These are phyloP conservation scores for Endomychus coccineus DNA, from an alignment of 2,888 invertebrate genomes.

Conservation along the genomic window DNA sequence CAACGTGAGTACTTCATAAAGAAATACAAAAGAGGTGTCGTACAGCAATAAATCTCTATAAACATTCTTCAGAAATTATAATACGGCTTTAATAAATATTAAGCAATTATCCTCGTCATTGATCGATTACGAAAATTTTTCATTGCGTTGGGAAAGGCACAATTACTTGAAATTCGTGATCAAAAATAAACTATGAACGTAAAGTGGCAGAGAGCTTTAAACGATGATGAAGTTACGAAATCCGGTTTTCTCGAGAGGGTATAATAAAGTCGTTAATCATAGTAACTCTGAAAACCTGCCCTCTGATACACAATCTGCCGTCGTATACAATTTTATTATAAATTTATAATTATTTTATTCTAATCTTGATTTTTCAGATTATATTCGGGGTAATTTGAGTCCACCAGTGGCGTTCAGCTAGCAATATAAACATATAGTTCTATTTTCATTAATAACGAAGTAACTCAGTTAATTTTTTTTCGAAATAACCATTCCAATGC, in stretches of 20 bases:
- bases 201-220: slow-evolving; percentile 22
- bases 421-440: no score
- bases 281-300: slow-evolving; percentile 38
- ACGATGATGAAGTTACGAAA: slow-evolving; percentile 45
- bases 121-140: slow-evolving; percentile 21
- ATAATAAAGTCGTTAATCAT: slow-evolving; percentile 47
- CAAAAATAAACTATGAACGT: slow-evolving; percentile 14
- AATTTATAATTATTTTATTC: slow-evolving; percentile 37
- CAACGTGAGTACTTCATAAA: no score
- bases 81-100: slow-evolving; percentile 16
- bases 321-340: slow-evolving; percentile 35
- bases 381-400: no score
- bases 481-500: no score
- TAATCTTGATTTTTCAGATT: no score
- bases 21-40: no score
- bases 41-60: no score
- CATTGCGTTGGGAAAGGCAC: slow-evolving; percentile 16
- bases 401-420: no score
- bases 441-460: no score
- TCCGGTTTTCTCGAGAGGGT: slow-evolving; percentile 41
- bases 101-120: slow-evolving; percentile 19
- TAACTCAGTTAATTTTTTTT: no score
- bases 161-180: slow-evolving; percentile 20
- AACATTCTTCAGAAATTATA: no score
- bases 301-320: slow-evolving; percentile 40